A percentile compares a stretch with the other conserved stretches of the same genome.
Evolutionary conservation across 2,797 vertebrate genomes (phyloP).

Genomic region (Erpetoichthys calabaricus): DNA sequence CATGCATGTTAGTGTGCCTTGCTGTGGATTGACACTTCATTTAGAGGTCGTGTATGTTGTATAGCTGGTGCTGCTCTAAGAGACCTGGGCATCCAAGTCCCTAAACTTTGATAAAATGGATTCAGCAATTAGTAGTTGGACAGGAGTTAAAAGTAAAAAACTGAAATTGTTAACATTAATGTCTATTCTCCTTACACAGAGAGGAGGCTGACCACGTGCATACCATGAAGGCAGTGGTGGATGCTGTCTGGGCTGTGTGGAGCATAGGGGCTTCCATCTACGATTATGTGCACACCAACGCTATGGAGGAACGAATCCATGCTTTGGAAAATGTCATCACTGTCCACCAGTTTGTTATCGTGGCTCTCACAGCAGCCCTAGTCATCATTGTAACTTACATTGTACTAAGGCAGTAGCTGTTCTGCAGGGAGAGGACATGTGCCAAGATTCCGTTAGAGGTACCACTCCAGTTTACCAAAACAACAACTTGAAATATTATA

Average conservation of each 20-base stretch:
- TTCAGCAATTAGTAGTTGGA: no score
- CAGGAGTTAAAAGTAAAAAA: no score
- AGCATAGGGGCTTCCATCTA: conserved; percentile 55
- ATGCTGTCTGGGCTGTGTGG: conserved; percentile 53
- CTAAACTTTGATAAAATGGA: no score
- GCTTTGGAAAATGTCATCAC: conserved; percentile 46
- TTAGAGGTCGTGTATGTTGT: no score
- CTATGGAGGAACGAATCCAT: conserved; percentile 61
- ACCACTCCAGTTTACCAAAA: no score
- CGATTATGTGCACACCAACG: conserved; percentile 56
- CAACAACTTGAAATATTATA: no score
- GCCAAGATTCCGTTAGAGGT: no score
- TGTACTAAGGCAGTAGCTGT: conserved; percentile 48
- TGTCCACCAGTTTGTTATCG: conserved; percentile 51
- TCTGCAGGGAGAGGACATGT: background rate
- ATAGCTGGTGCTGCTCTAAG: no score
- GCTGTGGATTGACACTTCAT: no score
- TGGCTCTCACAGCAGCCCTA: conserved; percentile 40
- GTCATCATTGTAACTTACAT: conserved; percentile 49
- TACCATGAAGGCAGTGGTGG: conserved; percentile 56
- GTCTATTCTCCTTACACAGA: background rate
- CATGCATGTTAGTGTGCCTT: no score
- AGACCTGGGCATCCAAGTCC: no score
- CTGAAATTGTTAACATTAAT: no score
- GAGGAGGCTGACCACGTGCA: conserved; percentile 19